Percentiles rank a stretch among this genome's conserved stretches.
Evolutionary conservation across 2,113 vertebrate species (phyloP).

Genomic region (Micronisus gabar): DNA sequence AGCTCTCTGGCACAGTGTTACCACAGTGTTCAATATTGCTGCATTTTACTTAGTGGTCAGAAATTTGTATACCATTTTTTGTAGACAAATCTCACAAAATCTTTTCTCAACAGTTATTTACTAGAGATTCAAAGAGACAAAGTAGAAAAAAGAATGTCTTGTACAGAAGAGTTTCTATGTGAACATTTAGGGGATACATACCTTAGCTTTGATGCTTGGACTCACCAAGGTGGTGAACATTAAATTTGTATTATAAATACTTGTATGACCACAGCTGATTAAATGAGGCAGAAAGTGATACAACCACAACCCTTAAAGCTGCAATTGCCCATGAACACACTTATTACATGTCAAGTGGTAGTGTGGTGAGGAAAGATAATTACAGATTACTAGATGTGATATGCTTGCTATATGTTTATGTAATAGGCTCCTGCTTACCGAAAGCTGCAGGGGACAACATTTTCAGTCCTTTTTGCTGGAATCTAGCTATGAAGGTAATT

Average conservation of each 20-base stretch:
- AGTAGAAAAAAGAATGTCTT: not conserved
- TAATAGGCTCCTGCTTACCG: not conserved
- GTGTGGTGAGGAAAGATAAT: not conserved
- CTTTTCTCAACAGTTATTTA: not conserved
- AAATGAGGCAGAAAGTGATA: not conserved
- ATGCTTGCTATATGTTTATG: not conserved
- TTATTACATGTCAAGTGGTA: not conserved
- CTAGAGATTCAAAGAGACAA: not conserved
- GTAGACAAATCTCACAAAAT: not conserved
- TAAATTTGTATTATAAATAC: not conserved
- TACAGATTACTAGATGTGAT: not conserved
- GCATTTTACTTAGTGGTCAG: not conserved
- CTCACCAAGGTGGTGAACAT: not conserved
- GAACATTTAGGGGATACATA: not conserved
- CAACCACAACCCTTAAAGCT: not conserved
- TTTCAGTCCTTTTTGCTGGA: not conserved
- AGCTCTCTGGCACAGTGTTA: not conserved
- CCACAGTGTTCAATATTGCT: not conserved
- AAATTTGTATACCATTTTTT: not conserved
- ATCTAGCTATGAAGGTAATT: not conserved
- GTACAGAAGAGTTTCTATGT: not conserved
- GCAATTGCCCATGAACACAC: not conserved
- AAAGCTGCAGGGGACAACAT: not conserved
- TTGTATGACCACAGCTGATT: not conserved
- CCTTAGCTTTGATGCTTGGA: rapidly evolving